Percentiles rank a stretch among this genome's conserved stretches.
These are phyloP conservation scores for Microcebus tavaratra DNA, from an alignment of 2,113 vertebrate species.

Conservation along the genomic window DNA sequence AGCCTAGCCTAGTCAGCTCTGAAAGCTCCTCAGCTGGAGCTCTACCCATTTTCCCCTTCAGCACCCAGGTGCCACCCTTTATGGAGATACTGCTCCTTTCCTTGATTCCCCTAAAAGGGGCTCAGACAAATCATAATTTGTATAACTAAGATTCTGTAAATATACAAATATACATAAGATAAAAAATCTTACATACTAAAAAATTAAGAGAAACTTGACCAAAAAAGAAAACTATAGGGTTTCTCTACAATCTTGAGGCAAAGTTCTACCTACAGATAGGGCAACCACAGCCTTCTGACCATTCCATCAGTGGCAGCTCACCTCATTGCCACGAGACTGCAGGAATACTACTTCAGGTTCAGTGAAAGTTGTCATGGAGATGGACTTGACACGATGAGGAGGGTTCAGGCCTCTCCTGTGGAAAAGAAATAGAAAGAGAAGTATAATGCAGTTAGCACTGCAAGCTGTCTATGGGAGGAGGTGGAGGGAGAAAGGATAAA, in stretches of 20 bases:
- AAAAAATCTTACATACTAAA: neutral
- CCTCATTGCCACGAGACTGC: slow-evolving; percentile 94
- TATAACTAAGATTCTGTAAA: neutral
- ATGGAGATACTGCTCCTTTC: neutral
- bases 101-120: neutral
- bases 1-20: neutral
- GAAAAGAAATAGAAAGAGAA: slow-evolving; percentile 44
- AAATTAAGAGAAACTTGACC: slow-evolving; percentile 13
- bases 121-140: neutral
- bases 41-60: neutral
- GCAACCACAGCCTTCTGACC: neutral
- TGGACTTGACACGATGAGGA: slow-evolving; percentile 94
- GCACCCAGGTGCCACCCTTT: neutral
- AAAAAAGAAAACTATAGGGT: neutral
- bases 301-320: slow-evolving; percentile 69
- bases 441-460: neutral
- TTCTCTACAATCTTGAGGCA: neutral
- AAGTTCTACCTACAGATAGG: neutral
- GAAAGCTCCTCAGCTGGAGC: neutral
- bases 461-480: neutral
- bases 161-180: neutral
- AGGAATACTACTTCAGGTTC: slow-evolving; percentile 94
- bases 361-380: slow-evolving; percentile 97
- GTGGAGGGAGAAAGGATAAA: neutral
- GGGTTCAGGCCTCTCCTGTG: slow-evolving; percentile 94